Conservation (phyloP, 2,797 vertebrate species). For the Ispidina picta region DNA sequence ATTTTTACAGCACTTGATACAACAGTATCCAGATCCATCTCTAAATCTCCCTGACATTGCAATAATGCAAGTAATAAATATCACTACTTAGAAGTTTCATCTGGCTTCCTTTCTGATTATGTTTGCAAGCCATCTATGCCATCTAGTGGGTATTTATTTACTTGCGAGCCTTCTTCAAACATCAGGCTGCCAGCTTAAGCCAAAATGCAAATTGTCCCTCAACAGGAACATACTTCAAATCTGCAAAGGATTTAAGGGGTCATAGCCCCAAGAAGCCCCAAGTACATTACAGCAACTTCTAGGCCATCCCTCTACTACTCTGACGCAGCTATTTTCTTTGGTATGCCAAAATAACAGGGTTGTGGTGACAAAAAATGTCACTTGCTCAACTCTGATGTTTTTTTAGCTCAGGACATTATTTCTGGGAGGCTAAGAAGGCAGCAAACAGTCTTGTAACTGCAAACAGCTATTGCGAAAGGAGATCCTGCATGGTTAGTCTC, state of each 20-base stretch:
- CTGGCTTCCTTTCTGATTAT: not conserved
- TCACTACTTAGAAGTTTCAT: not conserved
- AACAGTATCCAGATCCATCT: not conserved
- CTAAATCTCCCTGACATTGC: not conserved
- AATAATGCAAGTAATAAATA: not conserved
- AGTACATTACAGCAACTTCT: not conserved
- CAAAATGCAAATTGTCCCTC: not conserved
- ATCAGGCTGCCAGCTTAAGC: not conserved
- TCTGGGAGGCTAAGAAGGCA: not conserved
- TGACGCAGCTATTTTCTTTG: not conserved
- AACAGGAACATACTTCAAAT: not conserved
- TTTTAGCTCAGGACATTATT: not conserved
- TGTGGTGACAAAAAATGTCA: not conserved
- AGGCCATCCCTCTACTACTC: not conserved
- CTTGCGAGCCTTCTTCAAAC: not conserved
- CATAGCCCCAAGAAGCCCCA: not conserved
- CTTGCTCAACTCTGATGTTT: not conserved
- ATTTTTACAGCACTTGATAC: not conserved
- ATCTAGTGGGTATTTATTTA: constrained; percentile 38
- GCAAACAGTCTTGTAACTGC: not conserved
- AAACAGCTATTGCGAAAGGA: not conserved
- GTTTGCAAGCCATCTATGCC: not conserved
- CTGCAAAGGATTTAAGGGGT: not conserved
- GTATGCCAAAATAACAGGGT: not conserved
- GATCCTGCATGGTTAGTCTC: not conserved